phyloP scores from a whole-genome alignment of 2,113 vertebrate genomes.

The Ptychochromis oligacanthus region DNA sequence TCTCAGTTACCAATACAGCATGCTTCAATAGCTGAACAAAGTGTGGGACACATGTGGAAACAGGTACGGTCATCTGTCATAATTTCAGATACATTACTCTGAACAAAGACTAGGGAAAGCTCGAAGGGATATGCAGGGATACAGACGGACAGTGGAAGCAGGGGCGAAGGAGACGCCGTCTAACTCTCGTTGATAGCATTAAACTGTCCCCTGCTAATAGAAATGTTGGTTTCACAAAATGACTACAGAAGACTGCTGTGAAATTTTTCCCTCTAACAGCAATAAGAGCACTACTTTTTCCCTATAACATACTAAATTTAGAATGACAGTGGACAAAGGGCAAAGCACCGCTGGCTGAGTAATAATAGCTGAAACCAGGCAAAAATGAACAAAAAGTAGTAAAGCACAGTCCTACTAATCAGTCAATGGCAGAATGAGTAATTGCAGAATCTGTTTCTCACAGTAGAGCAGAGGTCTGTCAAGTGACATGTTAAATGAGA shows the following conservation, averaged over 20 bases:
- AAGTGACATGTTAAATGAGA: neutral
- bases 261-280: neutral
- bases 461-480: neutral
- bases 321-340: neutral
- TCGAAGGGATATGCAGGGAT: neutral
- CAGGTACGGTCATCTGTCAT: slow-evolving; percentile 57
- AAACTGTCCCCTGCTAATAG: neutral
- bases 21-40: slow-evolving; percentile 47
- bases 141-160: neutral
- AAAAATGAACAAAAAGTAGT: neutral
- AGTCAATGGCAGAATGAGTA: neutral
- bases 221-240: slow-evolving; percentile 1
- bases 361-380: neutral
- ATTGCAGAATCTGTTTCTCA: neutral
- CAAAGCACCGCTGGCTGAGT: neutral
- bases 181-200: neutral
- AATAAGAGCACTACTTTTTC: neutral
- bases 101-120: neutral
- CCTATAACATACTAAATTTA: neutral
- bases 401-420: neutral
- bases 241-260: neutral
- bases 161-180: neutral
- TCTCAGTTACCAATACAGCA: slow-evolving; percentile 54
- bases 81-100: slow-evolving; percentile 34
- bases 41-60: slow-evolving; percentile 41